Percentiles rank a stretch among this genome's conserved stretches.
Evolutionary conservation across 1,140 invertebrate species (phyloP).

Genomic region (Saxidomus purpurata): DNA sequence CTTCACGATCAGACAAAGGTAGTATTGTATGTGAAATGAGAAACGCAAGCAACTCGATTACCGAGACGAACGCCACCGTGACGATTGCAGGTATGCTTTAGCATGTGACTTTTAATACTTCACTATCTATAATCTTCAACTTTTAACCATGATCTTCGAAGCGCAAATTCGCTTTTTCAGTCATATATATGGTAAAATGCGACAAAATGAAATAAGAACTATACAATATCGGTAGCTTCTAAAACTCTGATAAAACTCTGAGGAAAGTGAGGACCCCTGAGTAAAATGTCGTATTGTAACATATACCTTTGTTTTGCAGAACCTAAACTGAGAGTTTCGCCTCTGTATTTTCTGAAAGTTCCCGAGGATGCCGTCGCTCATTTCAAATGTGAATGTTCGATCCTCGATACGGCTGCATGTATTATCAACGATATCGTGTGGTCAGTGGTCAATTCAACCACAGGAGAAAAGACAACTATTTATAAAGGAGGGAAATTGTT

Average conservation of each 20-base stretch:
- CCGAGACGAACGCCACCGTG: slow-evolving; percentile 21
- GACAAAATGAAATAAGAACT: too few relatives aligned
- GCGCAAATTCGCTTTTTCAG: too few relatives aligned
- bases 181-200: too few relatives aligned
- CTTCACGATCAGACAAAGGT: slow-evolving; percentile 2
- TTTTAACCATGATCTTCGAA: too few relatives aligned
- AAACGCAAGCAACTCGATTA: background rate
- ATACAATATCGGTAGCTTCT: too few relatives aligned
- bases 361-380: slow-evolving; percentile 39
- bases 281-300: too few relatives aligned
- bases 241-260: too few relatives aligned
- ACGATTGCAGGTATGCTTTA: slow-evolving; percentile 36
- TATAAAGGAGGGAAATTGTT: slow-evolving; percentile 14
- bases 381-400: slow-evolving; percentile 48
- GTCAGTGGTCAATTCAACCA: slow-evolving; percentile 24
- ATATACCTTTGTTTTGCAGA: background rate
- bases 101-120: too few relatives aligned
- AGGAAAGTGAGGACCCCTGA: too few relatives aligned
- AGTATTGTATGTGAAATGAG: slow-evolving; percentile 45
- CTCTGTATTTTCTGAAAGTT: slow-evolving; percentile 48
- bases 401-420: slow-evolving; percentile 2
- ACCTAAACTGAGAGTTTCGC: slow-evolving; percentile 26
- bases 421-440: slow-evolving; percentile 29
- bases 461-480: background rate
- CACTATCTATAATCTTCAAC: too few relatives aligned